Percentiles rank a stretch among this genome's conserved stretches.
These are phyloP conservation scores for Drosophila sechellia DNA, from an alignment of 1,140 invertebrate species.

Conservation along the genomic window DNA sequence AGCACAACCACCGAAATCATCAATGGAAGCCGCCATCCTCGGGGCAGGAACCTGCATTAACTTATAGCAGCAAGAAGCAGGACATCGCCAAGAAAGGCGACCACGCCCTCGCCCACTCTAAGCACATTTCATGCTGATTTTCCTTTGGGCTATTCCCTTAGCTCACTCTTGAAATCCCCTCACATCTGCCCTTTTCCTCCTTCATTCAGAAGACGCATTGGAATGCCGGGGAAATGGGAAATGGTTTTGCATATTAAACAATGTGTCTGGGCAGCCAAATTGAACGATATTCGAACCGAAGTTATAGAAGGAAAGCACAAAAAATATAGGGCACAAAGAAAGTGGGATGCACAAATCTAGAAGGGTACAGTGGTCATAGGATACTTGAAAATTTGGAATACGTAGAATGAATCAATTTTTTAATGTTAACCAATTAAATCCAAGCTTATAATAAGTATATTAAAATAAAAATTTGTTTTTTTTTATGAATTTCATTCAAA, in stretches of 20 bases:
- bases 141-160: conserved; percentile 60
- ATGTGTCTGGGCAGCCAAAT: conserved; percentile 67
- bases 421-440: too few relatives aligned
- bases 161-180: conserved; percentile 6
- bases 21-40: conserved; percentile 30
- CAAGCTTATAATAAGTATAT: too few relatives aligned
- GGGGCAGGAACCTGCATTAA: conserved; percentile 53
- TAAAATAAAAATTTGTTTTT: not conserved
- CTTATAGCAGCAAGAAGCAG: conserved; percentile 48
- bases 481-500: not conserved
- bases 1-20: conserved; percentile 19
- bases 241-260: conserved; percentile 83
- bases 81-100: conserved; percentile 20
- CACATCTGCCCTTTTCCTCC: not conserved
- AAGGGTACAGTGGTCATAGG: not conserved
- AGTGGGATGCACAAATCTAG: not conserved
- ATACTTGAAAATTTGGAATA: too few relatives aligned
- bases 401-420: too few relatives aligned
- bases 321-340: conserved; percentile 9
- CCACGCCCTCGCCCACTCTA: conserved; percentile 44
- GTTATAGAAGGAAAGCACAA: conserved; percentile 12
- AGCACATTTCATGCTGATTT: conserved; percentile 81
- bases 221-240: conserved; percentile 64
- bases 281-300: conserved; percentile 44
- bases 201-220: conserved; percentile 46